phyloP scores from a whole-genome alignment of 2,888 invertebrate genomes.

The Silvanus unidentatus region DNA sequence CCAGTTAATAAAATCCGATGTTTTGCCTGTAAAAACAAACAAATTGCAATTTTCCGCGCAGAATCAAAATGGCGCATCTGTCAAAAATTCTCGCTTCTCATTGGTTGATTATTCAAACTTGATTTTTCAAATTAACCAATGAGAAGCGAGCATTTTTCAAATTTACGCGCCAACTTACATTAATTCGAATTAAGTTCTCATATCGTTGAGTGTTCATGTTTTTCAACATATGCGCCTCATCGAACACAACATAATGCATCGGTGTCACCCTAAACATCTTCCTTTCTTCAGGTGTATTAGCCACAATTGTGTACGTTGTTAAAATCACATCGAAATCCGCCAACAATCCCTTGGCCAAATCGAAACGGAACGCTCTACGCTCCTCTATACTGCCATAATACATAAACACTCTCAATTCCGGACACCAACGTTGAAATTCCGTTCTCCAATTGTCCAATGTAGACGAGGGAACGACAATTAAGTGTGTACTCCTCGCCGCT shows the following conservation, averaged over 20 bases:
- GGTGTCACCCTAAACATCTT: slow-evolving; percentile 84
- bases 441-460: slow-evolving; percentile 86
- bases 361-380: slow-evolving; percentile 67
- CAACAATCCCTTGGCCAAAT: slow-evolving; percentile 67
- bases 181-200: slow-evolving; percentile 80
- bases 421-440: slow-evolving; percentile 76
- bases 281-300: slow-evolving; percentile 81
- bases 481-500: slow-evolving; percentile 70
- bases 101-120: no score
- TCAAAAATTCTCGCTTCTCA: no score
- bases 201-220: slow-evolving; percentile 93
- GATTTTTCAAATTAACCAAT: slow-evolving; percentile 4
- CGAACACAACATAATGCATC: slow-evolving; percentile 90
- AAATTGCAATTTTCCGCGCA: slow-evolving; percentile 33
- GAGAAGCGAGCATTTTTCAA: no score
- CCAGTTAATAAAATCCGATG: slow-evolving; percentile 87
- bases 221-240: slow-evolving; percentile 97
- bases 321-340: slow-evolving; percentile 76
- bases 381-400: slow-evolving; percentile 89
- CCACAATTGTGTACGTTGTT: slow-evolving; percentile 85
- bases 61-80: no score
- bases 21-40: slow-evolving; percentile 73
- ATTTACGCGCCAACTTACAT: slow-evolving; percentile 29
- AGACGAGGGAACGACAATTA: slow-evolving; percentile 94
- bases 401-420: slow-evolving; percentile 68